Base-by-base conservation (phyloP, 1,140 invertebrate genomes). In the Scaptomyza pallida region DNA sequence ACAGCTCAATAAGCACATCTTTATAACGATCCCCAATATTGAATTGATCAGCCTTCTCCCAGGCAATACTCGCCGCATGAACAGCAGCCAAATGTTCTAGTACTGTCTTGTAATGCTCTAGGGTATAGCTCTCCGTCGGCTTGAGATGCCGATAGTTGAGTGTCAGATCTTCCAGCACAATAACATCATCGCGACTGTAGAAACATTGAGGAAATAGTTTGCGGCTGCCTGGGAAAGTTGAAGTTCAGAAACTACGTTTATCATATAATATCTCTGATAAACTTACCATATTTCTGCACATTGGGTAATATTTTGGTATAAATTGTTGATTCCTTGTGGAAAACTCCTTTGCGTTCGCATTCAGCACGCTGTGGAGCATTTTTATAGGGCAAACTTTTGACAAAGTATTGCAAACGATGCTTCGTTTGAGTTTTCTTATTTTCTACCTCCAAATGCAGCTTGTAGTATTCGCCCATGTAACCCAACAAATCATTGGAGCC, bases 151-250 rank as follows among this genome's bases (percentile, higher is more conserved):
- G 91, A 15, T 86, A 90, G 0, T 61, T 37, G 0, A 19, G 3
- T 0, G 57, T 44, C 1, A 93, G 68, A 26, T 93, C 92, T 47
- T 93, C 92, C 1, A 92, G 56, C 0, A 93, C 86, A 12, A 92
- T 52, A 3, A 92, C 13, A 68, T 92, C 88, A 2, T 59, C 37
- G 0, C 89, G 68, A 37, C 63, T 69, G 26, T 83, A 78, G 13
- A 61, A 90, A 13, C 78, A 89, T 15, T 55, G 37, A 0, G 89
- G 75, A 67, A 45, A 90, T 0, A 90, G 65, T 15, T 89, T 77
- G 6, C 62, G 75, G 5, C 43, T 74, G 4, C 62, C 81, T 85
- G 2, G 9, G 23, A 2, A 26, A 13, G 26, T 2, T 43, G 6
- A 30, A 43, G 10, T 56, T 2, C 4, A 21, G 26, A 30, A 30